Conservation (phyloP, 2,113 vertebrate species). For the Xyrauchen texanus region DNA sequence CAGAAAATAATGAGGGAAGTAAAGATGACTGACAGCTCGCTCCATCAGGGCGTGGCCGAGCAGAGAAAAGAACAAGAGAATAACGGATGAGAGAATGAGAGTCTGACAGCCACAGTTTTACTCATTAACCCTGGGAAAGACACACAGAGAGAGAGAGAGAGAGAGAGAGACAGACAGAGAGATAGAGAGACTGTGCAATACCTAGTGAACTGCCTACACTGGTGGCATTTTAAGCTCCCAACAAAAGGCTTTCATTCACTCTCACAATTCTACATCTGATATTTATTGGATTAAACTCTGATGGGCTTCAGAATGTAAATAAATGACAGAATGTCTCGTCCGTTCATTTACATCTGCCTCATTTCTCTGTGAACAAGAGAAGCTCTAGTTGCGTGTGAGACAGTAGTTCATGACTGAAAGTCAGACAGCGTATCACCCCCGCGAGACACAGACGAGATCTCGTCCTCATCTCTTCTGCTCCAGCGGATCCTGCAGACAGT, state of each 20-base stretch:
- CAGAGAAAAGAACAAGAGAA: not conserved
- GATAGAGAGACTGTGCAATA: constrained; percentile 6
- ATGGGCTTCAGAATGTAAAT: not conserved
- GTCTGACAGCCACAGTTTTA: constrained; percentile 38
- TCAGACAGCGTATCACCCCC: not conserved
- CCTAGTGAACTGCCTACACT: too few species aligned
- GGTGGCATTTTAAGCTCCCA: too few species aligned
- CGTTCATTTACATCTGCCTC: not conserved
- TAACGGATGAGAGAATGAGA: constrained; percentile 27
- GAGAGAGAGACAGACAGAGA: constrained; percentile 7
- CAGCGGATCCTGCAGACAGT: constrained; percentile 60
- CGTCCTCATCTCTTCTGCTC: constrained; percentile 29
- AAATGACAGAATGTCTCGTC: not conserved
- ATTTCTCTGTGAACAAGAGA: too few species aligned
- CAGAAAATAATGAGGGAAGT: constrained; percentile 21
- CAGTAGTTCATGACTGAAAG: not conserved
- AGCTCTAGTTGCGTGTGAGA: too few species aligned
- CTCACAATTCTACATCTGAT: not conserved
- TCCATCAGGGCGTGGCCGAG: constrained; percentile 21
- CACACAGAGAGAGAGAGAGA: constrained; percentile 17
- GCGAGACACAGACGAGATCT: not conserved
- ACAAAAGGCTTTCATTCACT: constrained; percentile 1
- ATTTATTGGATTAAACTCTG: not conserved
- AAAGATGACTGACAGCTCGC: constrained; percentile 2
- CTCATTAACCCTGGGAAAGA: constrained; percentile 41